Percentiles rank a stretch among this genome's conserved stretches.
Evolutionary conservation across 2,113 vertebrate species (phyloP).

Genomic region (Beaufortia kweichowensis): DNA sequence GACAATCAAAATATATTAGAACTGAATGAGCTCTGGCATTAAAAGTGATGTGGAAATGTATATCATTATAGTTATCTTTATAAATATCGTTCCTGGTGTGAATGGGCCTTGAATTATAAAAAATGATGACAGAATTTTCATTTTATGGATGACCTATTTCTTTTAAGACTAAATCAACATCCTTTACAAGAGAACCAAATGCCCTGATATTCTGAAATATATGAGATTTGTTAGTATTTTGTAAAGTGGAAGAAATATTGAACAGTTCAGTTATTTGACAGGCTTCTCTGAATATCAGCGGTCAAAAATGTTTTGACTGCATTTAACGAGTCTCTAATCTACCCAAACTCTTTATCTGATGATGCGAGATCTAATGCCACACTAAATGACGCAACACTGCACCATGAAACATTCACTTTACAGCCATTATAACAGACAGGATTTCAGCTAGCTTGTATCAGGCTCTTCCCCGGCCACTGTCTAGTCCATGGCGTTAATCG

Average conservation of each 20-base stretch:
- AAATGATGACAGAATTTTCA: no score
- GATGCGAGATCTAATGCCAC: slow-evolving; percentile 5
- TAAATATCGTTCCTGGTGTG: no score
- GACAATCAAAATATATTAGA: no score
- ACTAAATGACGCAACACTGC: slow-evolving; percentile 19
- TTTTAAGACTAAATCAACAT: no score
- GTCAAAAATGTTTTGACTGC: background rate
- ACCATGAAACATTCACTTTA: slow-evolving; percentile 12
- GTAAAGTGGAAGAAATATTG: background rate
- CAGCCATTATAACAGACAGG: background rate
- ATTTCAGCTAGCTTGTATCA: slow-evolving; percentile 4
- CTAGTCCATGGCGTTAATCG: slow-evolving; percentile 14
- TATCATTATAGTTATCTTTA: no score
- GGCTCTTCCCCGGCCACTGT: background rate
- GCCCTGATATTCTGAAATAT: no score
- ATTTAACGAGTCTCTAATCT: slow-evolving; percentile 9
- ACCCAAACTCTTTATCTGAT: background rate
- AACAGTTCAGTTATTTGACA: background rate
- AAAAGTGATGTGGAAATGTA: no score
- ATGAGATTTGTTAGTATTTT: background rate
- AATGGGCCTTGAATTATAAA: no score
- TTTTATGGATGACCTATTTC: no score
- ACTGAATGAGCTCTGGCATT: no score
- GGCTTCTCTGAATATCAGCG: background rate
- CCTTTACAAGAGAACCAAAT: no score